A percentile compares a stretch with the other conserved stretches of the same genome.
phyloP scores from a whole-genome alignment of 2,888 invertebrate species.

The Rhogogaster chlorosoma region DNA sequence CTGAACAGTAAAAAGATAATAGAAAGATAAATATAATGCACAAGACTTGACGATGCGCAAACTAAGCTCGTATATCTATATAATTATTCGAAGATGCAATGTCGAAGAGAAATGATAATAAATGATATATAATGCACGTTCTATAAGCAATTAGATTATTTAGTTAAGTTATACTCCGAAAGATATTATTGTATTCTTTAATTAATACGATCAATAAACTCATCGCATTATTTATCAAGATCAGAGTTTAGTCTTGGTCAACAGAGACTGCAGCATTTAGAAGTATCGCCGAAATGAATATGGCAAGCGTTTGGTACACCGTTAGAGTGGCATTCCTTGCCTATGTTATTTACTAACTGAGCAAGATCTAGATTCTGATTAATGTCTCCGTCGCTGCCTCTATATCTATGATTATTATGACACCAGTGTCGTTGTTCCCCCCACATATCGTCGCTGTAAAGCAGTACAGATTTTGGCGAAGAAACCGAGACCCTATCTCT shows the following conservation, averaged over 20 bases:
- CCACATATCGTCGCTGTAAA: slow-evolving; percentile 74
- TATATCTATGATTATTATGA: slow-evolving; percentile 72
- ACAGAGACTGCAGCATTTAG: slow-evolving; percentile 82
- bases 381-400: slow-evolving; percentile 78
- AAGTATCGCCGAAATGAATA: slow-evolving; percentile 80
- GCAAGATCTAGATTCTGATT: slow-evolving; percentile 79
- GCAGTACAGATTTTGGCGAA: slow-evolving; percentile 72
- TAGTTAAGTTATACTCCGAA: slow-evolving; percentile 72
- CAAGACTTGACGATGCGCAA: background rate
- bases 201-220: slow-evolving; percentile 66
- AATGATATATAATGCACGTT: background rate
- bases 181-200: slow-evolving; percentile 73
- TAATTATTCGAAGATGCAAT: background rate
- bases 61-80: background rate
- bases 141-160: background rate
- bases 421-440: slow-evolving; percentile 77
- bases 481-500: slow-evolving; percentile 79
- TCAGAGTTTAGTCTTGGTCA: slow-evolving; percentile 70
- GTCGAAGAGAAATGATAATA: background rate
- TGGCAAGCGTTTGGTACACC: slow-evolving; percentile 80
- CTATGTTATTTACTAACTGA: slow-evolving; percentile 66
- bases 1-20: too few relatives aligned
- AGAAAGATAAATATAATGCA: background rate
- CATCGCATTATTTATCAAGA: slow-evolving; percentile 37
- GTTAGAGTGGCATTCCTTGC: slow-evolving; percentile 73